A percentile compares a stretch with the other conserved stretches of the same genome.
These are phyloP conservation scores for Anagrus nilaparvatae DNA, from an alignment of 1,140 invertebrate genomes.

Conservation along the genomic window DNA sequence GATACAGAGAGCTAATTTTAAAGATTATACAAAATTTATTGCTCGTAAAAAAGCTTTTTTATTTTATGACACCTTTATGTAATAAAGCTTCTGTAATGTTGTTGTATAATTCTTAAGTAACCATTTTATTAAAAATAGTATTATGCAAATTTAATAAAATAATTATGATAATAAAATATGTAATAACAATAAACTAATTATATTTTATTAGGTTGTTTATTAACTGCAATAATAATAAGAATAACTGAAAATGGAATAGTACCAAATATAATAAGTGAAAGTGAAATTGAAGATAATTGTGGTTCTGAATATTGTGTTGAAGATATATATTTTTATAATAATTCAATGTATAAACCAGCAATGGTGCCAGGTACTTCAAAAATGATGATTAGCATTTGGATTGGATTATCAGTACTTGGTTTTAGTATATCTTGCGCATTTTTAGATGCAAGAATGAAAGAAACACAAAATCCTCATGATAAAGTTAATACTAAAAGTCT, in stretches of 20 bases:
- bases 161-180: too few relatives aligned
- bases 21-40: too few relatives aligned
- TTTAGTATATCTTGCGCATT: conserved; percentile 44
- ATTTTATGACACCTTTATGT: too few relatives aligned
- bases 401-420: conserved; percentile 43
- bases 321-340: conserved; percentile 24
- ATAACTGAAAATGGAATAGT: too few relatives aligned
- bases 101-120: too few relatives aligned
- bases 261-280: conserved; percentile 15
- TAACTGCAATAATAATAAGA: too few relatives aligned
- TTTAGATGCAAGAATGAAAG: conserved; percentile 40
- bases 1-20: too few relatives aligned
- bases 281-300: conserved; percentile 27
- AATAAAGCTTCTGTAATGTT: too few relatives aligned
- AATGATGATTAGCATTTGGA: conserved; percentile 44
- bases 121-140: too few relatives aligned
- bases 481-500: conserved; percentile 20
- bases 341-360: conserved; percentile 28
- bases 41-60: too few relatives aligned
- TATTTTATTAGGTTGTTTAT: conserved; percentile 26
- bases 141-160: too few relatives aligned
- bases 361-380: conserved; percentile 37
- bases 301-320: conserved; percentile 33
- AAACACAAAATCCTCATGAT: conserved; percentile 28
- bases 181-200: background rate